Base-by-base conservation (phyloP, 2,888 invertebrate genomes). In the Andricus quercusramuli region DNA sequence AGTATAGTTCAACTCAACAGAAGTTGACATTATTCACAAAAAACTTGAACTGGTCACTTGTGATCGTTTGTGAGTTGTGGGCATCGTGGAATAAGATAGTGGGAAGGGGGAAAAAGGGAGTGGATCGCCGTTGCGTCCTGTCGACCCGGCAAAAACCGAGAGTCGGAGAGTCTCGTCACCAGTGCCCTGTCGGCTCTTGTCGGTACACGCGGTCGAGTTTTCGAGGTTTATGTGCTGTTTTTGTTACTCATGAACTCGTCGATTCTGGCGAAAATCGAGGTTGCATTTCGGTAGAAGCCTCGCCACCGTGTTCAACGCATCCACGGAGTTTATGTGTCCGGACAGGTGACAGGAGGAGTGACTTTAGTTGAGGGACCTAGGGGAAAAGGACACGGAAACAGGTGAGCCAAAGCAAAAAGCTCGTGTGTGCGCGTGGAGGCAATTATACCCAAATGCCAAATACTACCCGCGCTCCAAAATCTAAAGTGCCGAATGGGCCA, bases 341-440 rank as follows among this genome's bases (percentile, higher is more conserved):
- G 74, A 74, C 74, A 74, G 74, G 51, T 74, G 74, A 74, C 74
- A 74, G 74, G 51, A 74, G 74, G 56, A 74, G 74, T 74, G 74
- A 74, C 74, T 74, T 56, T 56, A 74, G 74, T 74, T 51, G 32
- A 74, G 56, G 56, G 59, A 74, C 56, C 20, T 56, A 74, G 56
- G n/a, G 32, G 74, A 56, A 37, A 56, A 59, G 74, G 37, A 56
- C n/a, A 56, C 22, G 56, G 37, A 74, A 74, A 74, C 74, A 74
- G 74, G 74, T 74, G 74, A 74, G 74, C 32, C 32, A 47, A 74
- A 74, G 32, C 51, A 74, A 32, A 32, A 29, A 44, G 44, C 15
- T 62, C 62, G 62, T 51, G 51, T 70, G 70, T 32, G 51, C 20
- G 70, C n/a, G 37, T 37, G 56, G n/a, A n/a, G n/a, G 56, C 74